Evolutionary conservation across 2,888 invertebrate genomes (phyloP).

Genomic region (Parnassius mnemosyne): DNA sequence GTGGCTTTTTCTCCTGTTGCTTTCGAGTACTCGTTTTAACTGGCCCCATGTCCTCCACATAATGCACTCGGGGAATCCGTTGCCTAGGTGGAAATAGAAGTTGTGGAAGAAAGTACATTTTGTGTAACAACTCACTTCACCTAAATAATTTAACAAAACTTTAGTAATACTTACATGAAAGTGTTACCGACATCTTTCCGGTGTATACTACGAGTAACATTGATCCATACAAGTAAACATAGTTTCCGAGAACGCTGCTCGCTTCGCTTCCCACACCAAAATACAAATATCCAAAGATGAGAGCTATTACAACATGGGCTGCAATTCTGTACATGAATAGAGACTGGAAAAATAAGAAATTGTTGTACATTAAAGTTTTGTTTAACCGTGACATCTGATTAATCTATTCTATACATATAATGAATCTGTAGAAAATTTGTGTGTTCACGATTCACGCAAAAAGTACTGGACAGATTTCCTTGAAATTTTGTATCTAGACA

Average conservation of each 20-base stretch:
- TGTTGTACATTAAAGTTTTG: neutral
- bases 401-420: too few species aligned
- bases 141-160: neutral
- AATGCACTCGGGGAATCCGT: too few species aligned
- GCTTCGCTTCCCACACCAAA: slow-evolving; percentile 91
- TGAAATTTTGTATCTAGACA: too few species aligned
- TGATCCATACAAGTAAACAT: slow-evolving; percentile 94
- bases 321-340: slow-evolving; percentile 88
- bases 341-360: slow-evolving; percentile 79
- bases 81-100: too few species aligned
- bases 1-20: too few species aligned
- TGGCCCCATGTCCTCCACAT: too few species aligned
- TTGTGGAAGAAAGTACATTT: too few species aligned
- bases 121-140: too few species aligned
- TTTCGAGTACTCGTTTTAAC: too few species aligned
- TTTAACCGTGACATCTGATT: neutral
- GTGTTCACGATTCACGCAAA: too few species aligned
- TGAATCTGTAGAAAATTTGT: too few species aligned
- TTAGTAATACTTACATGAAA: slow-evolving; percentile 89
- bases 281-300: slow-evolving; percentile 95
- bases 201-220: slow-evolving; percentile 94
- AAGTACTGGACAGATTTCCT: too few species aligned
- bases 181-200: slow-evolving; percentile 96
- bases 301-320: slow-evolving; percentile 90
- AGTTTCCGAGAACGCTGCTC: slow-evolving; percentile 91